phyloP scores from a whole-genome alignment of 1,140 invertebrate genomes.

The Bombyx mandarina region DNA sequence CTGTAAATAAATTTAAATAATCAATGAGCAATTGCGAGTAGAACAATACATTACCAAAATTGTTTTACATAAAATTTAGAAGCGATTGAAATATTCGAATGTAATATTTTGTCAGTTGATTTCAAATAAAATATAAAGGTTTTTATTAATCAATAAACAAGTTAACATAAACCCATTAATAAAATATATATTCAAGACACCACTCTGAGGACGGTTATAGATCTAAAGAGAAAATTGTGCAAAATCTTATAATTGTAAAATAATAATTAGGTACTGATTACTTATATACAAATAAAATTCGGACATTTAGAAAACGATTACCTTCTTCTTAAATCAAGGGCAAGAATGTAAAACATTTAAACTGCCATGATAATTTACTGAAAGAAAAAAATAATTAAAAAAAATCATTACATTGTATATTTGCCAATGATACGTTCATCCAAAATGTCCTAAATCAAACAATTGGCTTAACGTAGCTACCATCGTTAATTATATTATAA shows the following conservation, averaged over 20 bases:
- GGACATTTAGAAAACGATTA: no score
- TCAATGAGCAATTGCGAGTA: conserved; percentile 37
- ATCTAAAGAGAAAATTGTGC: no score
- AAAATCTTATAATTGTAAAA: no score
- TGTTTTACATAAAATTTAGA: not conserved
- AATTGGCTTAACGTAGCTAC: no score
- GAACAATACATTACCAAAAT: not conserved
- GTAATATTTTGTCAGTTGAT: not conserved
- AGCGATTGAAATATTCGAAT: not conserved
- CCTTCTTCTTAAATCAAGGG: no score
- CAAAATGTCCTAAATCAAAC: no score
- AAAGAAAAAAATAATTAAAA: no score
- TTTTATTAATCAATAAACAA: not conserved
- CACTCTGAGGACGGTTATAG: not conserved
- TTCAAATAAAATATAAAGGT: not conserved
- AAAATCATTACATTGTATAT: conserved; percentile 2
- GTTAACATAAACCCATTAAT: not conserved
- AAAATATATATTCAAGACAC: not conserved
- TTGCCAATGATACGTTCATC: not conserved
- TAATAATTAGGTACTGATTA: no score
- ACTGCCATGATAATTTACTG: no score
- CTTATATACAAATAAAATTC: no score
- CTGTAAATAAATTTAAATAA: conserved; percentile 15
- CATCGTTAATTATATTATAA: not conserved
- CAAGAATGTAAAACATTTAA: no score